Conservation (phyloP, 2,113 vertebrate species). For the Lonchura striata region DNA sequence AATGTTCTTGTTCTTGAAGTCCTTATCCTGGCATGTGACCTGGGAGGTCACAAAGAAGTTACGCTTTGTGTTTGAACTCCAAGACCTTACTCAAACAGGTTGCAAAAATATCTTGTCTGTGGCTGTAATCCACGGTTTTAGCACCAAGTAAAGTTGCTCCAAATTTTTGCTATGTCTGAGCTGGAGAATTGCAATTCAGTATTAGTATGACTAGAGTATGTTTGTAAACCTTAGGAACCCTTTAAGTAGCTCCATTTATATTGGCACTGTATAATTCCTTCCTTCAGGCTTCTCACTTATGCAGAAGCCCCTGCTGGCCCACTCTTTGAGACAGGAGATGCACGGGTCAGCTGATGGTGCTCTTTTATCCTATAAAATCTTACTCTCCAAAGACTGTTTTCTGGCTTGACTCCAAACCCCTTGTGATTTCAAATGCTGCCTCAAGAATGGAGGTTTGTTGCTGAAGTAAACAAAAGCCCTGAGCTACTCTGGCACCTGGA, state of each 20-base stretch:
- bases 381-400: not conserved
- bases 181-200: not conserved
- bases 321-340: not conserved
- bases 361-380: not conserved
- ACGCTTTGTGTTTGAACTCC: not conserved
- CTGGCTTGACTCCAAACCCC: not conserved
- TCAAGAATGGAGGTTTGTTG: not conserved
- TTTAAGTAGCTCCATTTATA: not conserved
- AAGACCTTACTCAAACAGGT: not conserved
- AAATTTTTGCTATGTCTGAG: not conserved
- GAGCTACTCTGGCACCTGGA: not conserved
- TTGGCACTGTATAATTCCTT: not conserved
- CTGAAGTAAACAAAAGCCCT: not conserved
- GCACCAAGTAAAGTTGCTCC: not conserved
- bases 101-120: not conserved
- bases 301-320: not conserved
- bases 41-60: not conserved
- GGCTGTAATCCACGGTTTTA: not conserved
- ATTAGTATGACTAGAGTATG: not conserved
- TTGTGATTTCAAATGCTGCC: not conserved
- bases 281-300: not conserved
- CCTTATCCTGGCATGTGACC: not conserved
- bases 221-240: not conserved
- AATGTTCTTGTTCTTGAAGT: not conserved
- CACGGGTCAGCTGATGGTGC: not conserved